Evolutionary conservation across 1,140 invertebrate genomes (phyloP).

Genomic region (Eurytemora carolleeae): DNA sequence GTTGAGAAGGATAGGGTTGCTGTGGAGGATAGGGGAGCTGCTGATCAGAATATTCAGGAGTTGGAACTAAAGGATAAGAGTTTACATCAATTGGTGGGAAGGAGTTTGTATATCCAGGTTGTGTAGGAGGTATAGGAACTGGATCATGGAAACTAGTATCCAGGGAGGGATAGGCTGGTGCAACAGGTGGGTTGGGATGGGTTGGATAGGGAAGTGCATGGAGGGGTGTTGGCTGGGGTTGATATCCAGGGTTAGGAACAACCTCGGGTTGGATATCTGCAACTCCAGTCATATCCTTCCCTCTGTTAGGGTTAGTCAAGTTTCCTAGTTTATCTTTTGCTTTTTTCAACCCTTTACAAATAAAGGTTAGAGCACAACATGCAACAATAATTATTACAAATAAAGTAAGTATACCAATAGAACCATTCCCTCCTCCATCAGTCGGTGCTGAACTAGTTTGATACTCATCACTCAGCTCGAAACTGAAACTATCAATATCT

Average conservation of each 20-base stretch:
- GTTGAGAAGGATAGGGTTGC: neutral
- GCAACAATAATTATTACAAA: too few species aligned
- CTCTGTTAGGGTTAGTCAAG: neutral
- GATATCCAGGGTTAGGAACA: neutral
- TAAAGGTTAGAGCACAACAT: too few species aligned
- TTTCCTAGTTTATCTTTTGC: neutral
- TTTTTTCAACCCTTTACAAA: too few species aligned
- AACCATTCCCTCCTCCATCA: neutral
- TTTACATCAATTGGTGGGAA: neutral
- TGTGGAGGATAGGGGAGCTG: neutral
- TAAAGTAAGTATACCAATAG: neutral
- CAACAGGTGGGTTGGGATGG: too few species aligned
- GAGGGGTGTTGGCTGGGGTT: neutral
- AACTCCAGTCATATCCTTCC: neutral
- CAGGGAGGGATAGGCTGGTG: too few species aligned
- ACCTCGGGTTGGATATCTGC: neutral
- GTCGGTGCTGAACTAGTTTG: neutral
- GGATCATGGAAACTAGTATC: neutral
- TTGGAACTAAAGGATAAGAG: neutral
- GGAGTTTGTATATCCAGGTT: neutral
- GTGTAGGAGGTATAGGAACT: neutral
- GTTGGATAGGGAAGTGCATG: neutral
- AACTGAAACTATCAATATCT: neutral
- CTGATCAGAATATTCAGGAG: neutral
- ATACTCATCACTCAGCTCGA: neutral